A percentile compares a stretch with the other conserved stretches of the same genome.
These are phyloP conservation scores for Dipus sagitta DNA, from an alignment of 2,797 vertebrate species.

Conservation along the genomic window DNA sequence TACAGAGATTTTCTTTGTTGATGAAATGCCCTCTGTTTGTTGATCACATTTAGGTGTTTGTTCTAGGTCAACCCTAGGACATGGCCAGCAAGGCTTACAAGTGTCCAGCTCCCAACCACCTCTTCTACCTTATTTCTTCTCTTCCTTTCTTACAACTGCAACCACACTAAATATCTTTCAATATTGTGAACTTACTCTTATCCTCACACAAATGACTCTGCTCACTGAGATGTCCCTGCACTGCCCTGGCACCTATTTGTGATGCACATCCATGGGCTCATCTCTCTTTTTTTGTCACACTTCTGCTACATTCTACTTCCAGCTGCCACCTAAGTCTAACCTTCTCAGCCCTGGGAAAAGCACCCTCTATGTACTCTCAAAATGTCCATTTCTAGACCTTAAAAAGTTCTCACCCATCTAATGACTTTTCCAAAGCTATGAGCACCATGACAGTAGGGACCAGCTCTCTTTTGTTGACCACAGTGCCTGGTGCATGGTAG, in stretches of 20 bases:
- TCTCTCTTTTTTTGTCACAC: neutral
- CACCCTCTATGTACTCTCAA: neutral
- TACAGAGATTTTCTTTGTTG: neutral
- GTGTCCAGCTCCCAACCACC: fast-evolving
- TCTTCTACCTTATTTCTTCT: neutral
- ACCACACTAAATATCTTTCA: fast-evolving
- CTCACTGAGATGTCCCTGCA: neutral
- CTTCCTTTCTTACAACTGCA: neutral
- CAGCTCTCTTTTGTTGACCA: neutral
- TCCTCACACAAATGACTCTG: neutral
- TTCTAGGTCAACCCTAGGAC: neutral
- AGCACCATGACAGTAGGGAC: neutral
- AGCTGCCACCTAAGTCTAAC: neutral
- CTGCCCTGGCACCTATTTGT: no score
- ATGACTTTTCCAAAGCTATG: neutral
- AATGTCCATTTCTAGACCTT: neutral
- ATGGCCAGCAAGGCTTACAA: neutral
- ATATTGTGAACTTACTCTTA: neutral
- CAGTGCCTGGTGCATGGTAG: neutral
- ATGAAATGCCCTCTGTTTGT: neutral
- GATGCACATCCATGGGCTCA: neutral
- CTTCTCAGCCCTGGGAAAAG: neutral
- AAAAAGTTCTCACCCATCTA: neutral
- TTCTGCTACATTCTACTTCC: neutral
- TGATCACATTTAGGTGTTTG: neutral